Base-by-base conservation (phyloP, 1,140 invertebrate species). In the Myzus persicae region DNA sequence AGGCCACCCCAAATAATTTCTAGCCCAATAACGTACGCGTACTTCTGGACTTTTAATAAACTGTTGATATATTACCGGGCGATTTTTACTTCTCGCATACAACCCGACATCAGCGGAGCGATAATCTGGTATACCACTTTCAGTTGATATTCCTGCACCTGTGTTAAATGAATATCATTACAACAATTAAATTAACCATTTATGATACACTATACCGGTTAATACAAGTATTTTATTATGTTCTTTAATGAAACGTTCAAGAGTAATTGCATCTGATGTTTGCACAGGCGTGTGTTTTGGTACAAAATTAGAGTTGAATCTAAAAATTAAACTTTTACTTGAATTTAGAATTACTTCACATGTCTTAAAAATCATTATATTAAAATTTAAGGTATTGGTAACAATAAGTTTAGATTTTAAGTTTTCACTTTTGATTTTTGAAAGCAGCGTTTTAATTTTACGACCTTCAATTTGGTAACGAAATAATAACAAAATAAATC, bases 61-160 rank as follows among this genome's bases (percentile, higher is more conserved):
- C 94, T 99, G 97, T 95, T 97, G 96, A 94, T 97, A 97, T 94
- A 97, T 96, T 54, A 99, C 96, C 0, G 99, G 99, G 94, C 97
- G 97, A 94, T 97, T 97, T 94, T 97, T 97, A 93, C 96, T 98
- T 7, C 97, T 96, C 9, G 98, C 98, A 95, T 99, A 99, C 38
- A 99, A 95, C 0, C 99, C 99, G 38, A 99, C 98, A 93, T 96
- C 97, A 95, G 98, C 97, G 0, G 98, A 99, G 94, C 99, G 96
- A 95, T 99, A 99, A 95, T 99, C 98, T 40, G 98, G 98, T 94
- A 99, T 98, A 94, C 99, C 99, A 95, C 96, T 96, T 96, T 99
- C 99, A 31, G 99, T 99, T 44, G 99, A 99, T 94, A 99, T 97
- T 91, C 99, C 99, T 94, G 99, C 99, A 59, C 99, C 99, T 93